Conservation (phyloP, 2,888 invertebrate species). For the Drosophila pegasa region DNA sequence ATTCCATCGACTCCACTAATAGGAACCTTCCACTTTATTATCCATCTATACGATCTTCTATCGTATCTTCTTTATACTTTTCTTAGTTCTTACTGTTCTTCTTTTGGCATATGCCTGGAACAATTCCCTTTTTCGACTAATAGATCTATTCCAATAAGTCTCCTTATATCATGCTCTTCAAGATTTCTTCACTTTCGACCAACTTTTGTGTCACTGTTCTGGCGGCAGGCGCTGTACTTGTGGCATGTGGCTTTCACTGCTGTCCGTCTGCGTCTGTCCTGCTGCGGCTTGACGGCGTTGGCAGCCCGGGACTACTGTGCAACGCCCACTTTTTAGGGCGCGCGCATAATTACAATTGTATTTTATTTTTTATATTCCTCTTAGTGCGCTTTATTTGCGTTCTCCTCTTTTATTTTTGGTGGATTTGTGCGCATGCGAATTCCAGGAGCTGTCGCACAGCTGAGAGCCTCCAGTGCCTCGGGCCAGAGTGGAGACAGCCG, state of each 20-base stretch:
- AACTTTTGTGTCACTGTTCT: slow-evolving; percentile 48
- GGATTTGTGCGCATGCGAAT: slow-evolving; percentile 50
- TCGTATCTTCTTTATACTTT: no score
- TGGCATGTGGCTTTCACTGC: slow-evolving; percentile 66
- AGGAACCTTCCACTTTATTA: no score
- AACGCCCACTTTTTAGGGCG: slow-evolving; percentile 72
- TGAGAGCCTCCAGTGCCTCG: slow-evolving; percentile 49
- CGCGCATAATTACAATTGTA: slow-evolving; percentile 70
- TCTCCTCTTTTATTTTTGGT: no score
- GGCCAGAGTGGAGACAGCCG: slow-evolving; percentile 43
- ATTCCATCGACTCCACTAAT: no score
- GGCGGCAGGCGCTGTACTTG: slow-evolving; percentile 39
- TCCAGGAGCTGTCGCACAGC: slow-evolving; percentile 75
- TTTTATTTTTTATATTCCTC: slow-evolving; percentile 28
- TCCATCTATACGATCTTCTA: no score
- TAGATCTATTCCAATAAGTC: no score
- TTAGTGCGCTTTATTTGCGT: slow-evolving; percentile 7
- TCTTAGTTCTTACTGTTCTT: no score
- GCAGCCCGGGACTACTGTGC: slow-evolving; percentile 77
- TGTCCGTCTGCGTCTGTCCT: slow-evolving; percentile 27
- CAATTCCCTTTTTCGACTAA: no score
- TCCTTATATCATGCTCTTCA: not conserved
- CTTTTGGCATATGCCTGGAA: no score
- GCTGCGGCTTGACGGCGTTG: slow-evolving; percentile 58
- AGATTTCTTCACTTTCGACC: not conserved